Evolutionary conservation across 1,140 invertebrate species (phyloP), one percentile per base, ranked within the genome.

Genomic region (Lamellibrachia luymesi): DNA sequence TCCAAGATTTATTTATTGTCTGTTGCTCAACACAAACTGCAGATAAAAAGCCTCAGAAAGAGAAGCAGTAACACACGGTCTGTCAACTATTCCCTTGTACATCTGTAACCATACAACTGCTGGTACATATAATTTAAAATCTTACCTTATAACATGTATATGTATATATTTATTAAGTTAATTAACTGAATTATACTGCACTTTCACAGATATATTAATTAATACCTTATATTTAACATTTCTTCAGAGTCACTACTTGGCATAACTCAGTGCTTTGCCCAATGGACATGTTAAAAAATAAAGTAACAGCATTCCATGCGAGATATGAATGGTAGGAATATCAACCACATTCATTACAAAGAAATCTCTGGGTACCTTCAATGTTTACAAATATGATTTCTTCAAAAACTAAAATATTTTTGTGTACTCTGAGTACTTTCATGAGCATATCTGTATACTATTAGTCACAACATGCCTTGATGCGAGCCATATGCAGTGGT

Each of bases 401-500:
- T 80, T 80, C 25, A 80, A 17, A 80, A 80, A 91, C 17, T 51
- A 91, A 91, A 7, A n/a, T 91, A 27, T 38, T 38, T 38, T 38
- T 38, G 38, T 38, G 50, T 27, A 10, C 90, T 50, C 8, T 17
- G 17, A 17, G 52, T 56, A 56, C 17, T 56, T 56, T 56, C 52
- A 56, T 17, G 6, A 17, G 6, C 17, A 17, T 6, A 56, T 17
- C 52, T 17, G 17, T 56, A 56, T 17, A 56, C 52, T 8, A 56
- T 56, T 6, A 56, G 52, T 56, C 6, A 17, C 17, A 56, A 56
- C 17, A 56, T 56, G 96, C 96, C 95, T 96, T 96, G 10, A 96
- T 94, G 13, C 95, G 94, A 50, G 95, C 95, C 64, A 93, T 94
- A 64, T 94, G 94, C 51, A 93, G 94, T 6, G 94, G 94, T 6